Evolutionary conservation across 2,797 vertebrate genomes (phyloP), one percentile per base, ranked within the genome.

Genomic region (Apodemus agrarius): DNA sequence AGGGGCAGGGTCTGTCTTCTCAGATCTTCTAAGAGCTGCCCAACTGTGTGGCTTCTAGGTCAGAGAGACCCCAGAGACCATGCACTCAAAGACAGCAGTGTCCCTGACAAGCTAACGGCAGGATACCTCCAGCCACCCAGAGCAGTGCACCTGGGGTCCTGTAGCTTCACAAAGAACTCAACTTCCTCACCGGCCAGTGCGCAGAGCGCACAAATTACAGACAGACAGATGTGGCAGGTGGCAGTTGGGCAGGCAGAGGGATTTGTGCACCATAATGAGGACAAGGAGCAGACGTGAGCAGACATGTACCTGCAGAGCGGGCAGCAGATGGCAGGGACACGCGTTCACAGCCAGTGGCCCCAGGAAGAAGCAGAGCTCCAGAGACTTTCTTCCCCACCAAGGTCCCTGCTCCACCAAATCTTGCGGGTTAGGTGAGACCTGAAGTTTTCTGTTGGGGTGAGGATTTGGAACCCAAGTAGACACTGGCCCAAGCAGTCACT

Each of bases 181-280:
- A 0, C 91, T 93, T 84, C 90, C 81, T 46, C 82, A 17, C 79
- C 57, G 22, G 92, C 91, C 76, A 4, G 46, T 46, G 84, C 85
- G 37, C 14, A 0, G 43, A 34, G 65, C 19, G 81, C 26, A 12
- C 37, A 69, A 95, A 84, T 61, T 91, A 74, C 80, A 78, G 93
- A 63, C 97, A 97, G 96, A 96, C 97, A 97, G 95, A 96, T 92
- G 97, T 85, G 81, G 80, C 97, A 94, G 81, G 46, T 93, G 80
- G 74, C 79, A 91, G 78, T 54, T 59, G 49, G 88, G 72, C 80
- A 6, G 24, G 49, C 69, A 75, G 78, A 91, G 94, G 86, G 72
- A 96, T 95, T 79, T 96, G 34, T 61, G 11, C 83, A 67, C 85
- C 17, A 0, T 81, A 81, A 86, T 21, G 69, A 97, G 92, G 74